Percentiles rank a stretch among this genome's conserved stretches.
Conservation (phyloP, 2,888 invertebrate species). For the Steinernema hermaphroditum region DNA sequence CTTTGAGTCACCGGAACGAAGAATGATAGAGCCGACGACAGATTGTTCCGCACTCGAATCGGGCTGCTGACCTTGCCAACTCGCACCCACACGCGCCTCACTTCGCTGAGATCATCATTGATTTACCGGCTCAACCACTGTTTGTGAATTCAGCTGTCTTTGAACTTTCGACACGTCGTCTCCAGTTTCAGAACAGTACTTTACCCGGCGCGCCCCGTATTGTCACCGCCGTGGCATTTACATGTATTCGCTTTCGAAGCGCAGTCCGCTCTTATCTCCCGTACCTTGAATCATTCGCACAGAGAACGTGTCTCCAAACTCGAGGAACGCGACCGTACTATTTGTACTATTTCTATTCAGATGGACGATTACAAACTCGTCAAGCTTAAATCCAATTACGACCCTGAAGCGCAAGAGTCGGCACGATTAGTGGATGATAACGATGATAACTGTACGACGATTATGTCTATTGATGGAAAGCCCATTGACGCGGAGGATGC, state of each 20-base stretch:
- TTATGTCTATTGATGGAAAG: background rate
- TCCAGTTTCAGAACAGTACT: too few species aligned
- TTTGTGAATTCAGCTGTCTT: slow-evolving; percentile 7
- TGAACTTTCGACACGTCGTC: background rate
- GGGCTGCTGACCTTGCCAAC: background rate
- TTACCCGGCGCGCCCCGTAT: too few species aligned
- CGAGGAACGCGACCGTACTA: too few species aligned
- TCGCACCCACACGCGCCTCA: background rate
- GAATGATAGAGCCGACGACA: background rate
- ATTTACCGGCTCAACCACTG: background rate
- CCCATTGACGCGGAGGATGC: background rate
- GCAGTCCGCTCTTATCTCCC: background rate
- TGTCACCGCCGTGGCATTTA: slow-evolving; percentile 1
- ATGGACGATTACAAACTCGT: slow-evolving; percentile 7
- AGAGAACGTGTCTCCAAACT: background rate
- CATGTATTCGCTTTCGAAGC: background rate
- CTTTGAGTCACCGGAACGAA: slow-evolving; percentile 11
- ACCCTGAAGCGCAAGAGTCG: background rate
- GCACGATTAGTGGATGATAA: background rate
- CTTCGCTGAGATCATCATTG: background rate
- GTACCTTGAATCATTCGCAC: background rate
- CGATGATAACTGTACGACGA: background rate
- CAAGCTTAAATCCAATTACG: background rate
- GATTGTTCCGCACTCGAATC: background rate
- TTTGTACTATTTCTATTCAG: background rate